A percentile compares a stretch with the other conserved stretches of the same genome.
Evolutionary conservation across 2,113 vertebrate genomes (phyloP).

Genomic region (Gnathonemus longibarbis): DNA sequence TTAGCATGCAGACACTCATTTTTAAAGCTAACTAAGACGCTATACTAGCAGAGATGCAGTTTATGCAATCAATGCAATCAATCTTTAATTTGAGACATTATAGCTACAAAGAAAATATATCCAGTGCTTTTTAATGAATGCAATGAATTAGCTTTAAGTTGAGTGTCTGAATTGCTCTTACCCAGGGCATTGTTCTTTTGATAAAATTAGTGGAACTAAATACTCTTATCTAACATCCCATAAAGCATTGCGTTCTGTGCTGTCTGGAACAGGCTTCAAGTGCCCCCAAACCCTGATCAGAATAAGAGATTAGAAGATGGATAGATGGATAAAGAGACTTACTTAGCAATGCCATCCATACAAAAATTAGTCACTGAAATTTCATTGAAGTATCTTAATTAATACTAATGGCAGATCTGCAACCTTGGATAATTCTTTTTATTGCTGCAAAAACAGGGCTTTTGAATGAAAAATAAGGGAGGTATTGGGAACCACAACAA

Average conservation of each 20-base stretch:
- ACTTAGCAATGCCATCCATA: background rate
- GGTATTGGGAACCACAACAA: background rate
- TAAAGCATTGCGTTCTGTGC: background rate
- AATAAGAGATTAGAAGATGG: background rate
- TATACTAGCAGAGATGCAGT: background rate
- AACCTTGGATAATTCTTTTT: background rate
- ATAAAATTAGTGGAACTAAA: background rate
- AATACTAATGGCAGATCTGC: background rate
- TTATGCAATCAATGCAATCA: background rate
- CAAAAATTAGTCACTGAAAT: background rate
- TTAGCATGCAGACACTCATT: background rate
- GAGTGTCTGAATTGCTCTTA: background rate
- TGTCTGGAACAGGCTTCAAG: background rate
- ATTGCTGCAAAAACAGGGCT: background rate
- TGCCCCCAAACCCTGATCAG: background rate
- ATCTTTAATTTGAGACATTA: background rate
- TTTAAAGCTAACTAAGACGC: background rate
- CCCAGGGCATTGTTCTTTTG: background rate
- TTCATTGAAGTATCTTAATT: background rate
- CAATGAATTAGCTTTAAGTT: background rate
- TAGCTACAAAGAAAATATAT: background rate
- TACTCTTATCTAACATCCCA: background rate
- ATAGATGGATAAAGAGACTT: background rate
- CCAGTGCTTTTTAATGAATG: background rate
- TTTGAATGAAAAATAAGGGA: background rate